Evolutionary conservation across 2,113 vertebrate genomes (phyloP).

Genomic region (Fukomys damarensis): DNA sequence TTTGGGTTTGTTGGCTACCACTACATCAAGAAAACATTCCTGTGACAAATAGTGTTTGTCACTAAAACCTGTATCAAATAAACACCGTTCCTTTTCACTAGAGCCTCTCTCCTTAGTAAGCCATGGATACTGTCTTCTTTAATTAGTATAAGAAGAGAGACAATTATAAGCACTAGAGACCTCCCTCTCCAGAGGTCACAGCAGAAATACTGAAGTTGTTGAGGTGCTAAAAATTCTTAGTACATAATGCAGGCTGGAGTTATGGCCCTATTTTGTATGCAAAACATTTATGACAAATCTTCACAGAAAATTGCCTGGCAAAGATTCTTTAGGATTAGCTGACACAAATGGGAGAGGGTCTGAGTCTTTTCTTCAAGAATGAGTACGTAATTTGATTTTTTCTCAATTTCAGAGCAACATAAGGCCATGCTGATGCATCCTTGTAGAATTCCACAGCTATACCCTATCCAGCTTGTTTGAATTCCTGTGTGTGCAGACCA

Average conservation of each 20-base stretch:
- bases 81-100: background rate
- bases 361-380: slow-evolving; percentile 32
- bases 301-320: slow-evolving; percentile 2
- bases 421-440: background rate
- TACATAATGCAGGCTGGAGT: background rate
- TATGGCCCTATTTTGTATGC: background rate
- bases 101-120: background rate
- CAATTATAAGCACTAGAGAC: background rate
- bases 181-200: background rate
- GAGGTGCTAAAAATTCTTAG: background rate
- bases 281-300: slow-evolving; percentile 29
- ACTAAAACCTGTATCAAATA: too few species aligned
- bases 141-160: background rate
- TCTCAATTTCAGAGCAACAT: background rate
- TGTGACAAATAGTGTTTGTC: background rate
- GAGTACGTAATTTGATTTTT: slow-evolving; percentile 35
- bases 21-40: background rate
- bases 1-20: background rate
- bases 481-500: background rate
- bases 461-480: background rate
- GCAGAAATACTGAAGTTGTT: background rate
- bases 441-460: background rate
- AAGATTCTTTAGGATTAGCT: slow-evolving; percentile 18
- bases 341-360: background rate
- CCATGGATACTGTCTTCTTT: background rate